Evolutionary conservation across 1,140 invertebrate species (phyloP), one percentile per base, ranked within the genome.

Genomic region (Luehdorfia chinensis): DNA sequence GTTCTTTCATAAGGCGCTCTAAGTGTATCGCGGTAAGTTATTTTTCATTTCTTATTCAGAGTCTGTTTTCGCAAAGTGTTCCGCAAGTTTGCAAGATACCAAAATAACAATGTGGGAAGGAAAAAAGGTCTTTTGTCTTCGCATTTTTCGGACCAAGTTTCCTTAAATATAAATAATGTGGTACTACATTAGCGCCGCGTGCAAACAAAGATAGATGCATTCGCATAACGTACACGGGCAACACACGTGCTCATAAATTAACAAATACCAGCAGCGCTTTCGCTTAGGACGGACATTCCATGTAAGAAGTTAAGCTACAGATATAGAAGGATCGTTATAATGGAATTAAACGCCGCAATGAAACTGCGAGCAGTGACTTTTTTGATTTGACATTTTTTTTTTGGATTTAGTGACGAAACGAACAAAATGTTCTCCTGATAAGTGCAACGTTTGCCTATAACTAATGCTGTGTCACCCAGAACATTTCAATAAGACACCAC

Each of bases 31-130:
- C 34, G 34, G 34, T 37, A 37, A 37, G 34, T 37, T 37, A 37
- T 37, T 21, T 37, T 37, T 37, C 34, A 37, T 37, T 37, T 21
- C 34, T 37, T 37, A 37, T 37, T 37, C 34, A 37, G 34, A 37
- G 16, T 37, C 18, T 37, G 34, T 23, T 37, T 21, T 37, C 34
- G 18, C 34, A 7, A 23, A 37, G 34, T 37, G 11, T 21, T 37
- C 34, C 18, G n/a, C 11, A 37, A 21, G 34, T 37, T 37, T 36
- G 16, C 6, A 23, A 37, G 34, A 37, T 37, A 37, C n/a, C 33
- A n/a, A 21, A 36, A 36, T 36, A 36, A 36, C 15, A 21, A 4
- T 16, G 18, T 23, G 18, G 16, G 11, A 37, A 16, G 34, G n/a
- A 9, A 21, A 21, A 21, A 21, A 21, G 33, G 33, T 21, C 33